Evolutionary conservation across 2,113 vertebrate genomes (phyloP).

Genomic region (Equus quagga): DNA sequence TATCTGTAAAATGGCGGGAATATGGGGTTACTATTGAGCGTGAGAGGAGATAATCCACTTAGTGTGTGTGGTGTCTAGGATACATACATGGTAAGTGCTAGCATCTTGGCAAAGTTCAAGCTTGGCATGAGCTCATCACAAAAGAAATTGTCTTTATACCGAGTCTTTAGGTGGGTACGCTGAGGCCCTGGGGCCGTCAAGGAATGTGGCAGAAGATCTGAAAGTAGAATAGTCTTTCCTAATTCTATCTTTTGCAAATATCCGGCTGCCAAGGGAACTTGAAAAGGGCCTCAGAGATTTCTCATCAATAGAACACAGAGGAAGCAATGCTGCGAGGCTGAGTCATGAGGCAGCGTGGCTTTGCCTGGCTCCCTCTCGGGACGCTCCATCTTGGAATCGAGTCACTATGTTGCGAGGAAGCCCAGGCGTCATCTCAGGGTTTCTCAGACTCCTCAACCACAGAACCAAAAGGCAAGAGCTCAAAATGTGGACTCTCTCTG

Average conservation of each 20-base stretch:
- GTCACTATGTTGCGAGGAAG: not conserved
- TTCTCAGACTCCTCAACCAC: not conserved
- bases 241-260: constrained; percentile 24
- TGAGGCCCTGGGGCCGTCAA: not conserved
- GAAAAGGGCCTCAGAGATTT: not conserved
- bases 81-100: not conserved
- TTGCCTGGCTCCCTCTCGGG: not conserved
- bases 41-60: not conserved
- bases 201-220: not conserved
- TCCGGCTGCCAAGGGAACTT: not conserved
- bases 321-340: not conserved
- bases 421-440: not conserved
- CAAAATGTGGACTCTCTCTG: not conserved
- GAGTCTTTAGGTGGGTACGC: not conserved
- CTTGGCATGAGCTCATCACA: not conserved
- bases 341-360: not conserved
- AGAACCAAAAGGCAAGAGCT: not conserved
- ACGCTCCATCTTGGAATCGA: not conserved
- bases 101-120: not conserved
- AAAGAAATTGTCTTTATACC: not conserved
- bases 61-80: not conserved
- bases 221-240: not conserved
- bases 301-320: not conserved
- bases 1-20: constrained; percentile 15
- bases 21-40: not conserved